Conservation (phyloP, 2,797 vertebrate genomes). For the Spinus pinus region DNA sequence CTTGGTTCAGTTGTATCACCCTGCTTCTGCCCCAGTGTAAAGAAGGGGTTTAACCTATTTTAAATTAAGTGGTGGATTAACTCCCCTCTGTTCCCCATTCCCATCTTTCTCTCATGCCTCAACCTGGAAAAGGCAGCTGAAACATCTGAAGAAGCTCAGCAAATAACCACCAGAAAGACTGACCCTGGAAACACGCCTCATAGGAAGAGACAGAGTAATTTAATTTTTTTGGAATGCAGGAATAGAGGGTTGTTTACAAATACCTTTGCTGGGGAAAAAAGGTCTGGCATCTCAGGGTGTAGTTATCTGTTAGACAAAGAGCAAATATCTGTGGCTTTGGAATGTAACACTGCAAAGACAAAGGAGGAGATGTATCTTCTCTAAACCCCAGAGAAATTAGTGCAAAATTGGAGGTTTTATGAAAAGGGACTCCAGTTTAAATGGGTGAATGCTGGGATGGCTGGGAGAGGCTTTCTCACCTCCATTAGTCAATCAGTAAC, state of each 20-base stretch:
- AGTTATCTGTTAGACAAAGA: conserved; percentile 33
- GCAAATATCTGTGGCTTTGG: neutral
- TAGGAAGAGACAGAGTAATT: neutral
- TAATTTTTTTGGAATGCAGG: neutral
- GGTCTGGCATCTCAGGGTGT: neutral
- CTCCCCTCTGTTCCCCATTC: neutral
- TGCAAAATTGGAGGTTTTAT: neutral
- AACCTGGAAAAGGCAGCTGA: neutral
- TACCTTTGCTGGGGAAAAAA: conserved; percentile 4
- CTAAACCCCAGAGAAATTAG: neutral
- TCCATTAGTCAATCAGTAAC: neutral
- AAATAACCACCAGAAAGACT: neutral
- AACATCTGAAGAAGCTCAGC: neutral
- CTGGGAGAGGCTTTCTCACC: neutral
- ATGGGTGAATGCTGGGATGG: neutral
- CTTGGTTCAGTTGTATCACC: neutral
- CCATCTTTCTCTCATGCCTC: neutral
- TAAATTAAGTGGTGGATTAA: neutral
- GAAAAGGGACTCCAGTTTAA: neutral
- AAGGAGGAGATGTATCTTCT: neutral
- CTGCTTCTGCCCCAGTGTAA: neutral
- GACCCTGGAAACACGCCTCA: neutral
- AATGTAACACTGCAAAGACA: neutral
- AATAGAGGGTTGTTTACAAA: conserved; percentile 25
- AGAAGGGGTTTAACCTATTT: neutral